phyloP scores from a whole-genome alignment of 2,113 vertebrate genomes.

The Ageneiosus marmoratus region DNA sequence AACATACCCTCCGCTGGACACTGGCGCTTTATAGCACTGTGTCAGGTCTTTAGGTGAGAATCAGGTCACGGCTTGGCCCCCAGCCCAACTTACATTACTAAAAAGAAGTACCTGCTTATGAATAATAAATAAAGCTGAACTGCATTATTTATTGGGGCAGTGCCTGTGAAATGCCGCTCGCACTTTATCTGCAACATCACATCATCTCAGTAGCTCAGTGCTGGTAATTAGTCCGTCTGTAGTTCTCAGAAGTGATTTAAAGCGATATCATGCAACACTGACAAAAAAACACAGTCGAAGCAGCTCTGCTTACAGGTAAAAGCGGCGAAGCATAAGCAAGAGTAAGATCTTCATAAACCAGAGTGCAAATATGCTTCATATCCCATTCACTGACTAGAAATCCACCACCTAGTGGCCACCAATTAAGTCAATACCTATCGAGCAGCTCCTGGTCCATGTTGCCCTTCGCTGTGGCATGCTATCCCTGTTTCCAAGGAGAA shows the following conservation, averaged over 20 bases:
- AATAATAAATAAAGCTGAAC: slow-evolving; percentile 67
- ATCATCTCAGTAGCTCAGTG: slow-evolving; percentile 14
- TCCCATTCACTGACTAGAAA: not conserved
- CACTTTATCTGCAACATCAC: slow-evolving; percentile 50
- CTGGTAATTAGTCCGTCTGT: slow-evolving; percentile 27
- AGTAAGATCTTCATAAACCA: not conserved
- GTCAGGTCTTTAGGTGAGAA: slow-evolving; percentile 18
- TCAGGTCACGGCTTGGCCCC: slow-evolving; percentile 29
- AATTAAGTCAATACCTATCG: slow-evolving; percentile 67
- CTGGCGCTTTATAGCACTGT: slow-evolving; percentile 30
- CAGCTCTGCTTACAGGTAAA: no score
- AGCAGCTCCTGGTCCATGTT: slow-evolving; percentile 47
- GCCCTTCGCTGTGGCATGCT: slow-evolving; percentile 59
- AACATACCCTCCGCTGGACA: not conserved
- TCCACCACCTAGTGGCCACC: slow-evolving; percentile 5
- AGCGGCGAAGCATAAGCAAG: not conserved
- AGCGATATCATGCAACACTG: not conserved
- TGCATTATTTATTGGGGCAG: slow-evolving; percentile 73
- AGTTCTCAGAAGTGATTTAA: slow-evolving; percentile 43
- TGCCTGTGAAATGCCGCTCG: slow-evolving; percentile 63
- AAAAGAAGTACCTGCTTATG: slow-evolving; percentile 62
- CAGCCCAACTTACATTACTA: slow-evolving; percentile 60
- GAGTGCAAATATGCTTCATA: not conserved
- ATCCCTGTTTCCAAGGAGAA: slow-evolving; percentile 42
- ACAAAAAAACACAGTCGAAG: not conserved